Percentiles rank a stretch among this genome's conserved stretches.
phyloP scores from a whole-genome alignment of 2,888 invertebrate genomes.

The Clepsis dumicolana region DNA sequence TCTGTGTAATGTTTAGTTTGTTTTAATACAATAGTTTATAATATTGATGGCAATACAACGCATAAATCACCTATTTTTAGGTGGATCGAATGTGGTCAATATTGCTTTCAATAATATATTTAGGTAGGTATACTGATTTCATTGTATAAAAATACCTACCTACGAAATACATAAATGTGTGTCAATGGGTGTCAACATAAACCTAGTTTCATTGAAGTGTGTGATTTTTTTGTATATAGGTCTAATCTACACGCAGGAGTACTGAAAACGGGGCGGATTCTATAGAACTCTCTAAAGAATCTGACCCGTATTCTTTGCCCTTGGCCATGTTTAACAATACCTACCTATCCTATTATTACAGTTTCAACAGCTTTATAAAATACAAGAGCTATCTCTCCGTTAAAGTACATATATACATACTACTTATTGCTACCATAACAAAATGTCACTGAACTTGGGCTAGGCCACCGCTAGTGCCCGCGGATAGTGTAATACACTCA shows the following conservation, averaged over 20 bases:
- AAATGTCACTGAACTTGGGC: conserved; percentile 60
- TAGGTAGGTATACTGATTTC: conserved; percentile 10
- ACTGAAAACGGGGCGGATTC: not conserved
- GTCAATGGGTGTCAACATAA: conserved; percentile 21
- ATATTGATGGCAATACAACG: conserved; percentile 31
- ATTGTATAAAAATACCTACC: conserved; percentile 42
- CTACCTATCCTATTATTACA: conserved; percentile 28
- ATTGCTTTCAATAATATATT: conserved; percentile 21
- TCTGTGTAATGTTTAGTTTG: conserved; percentile 54
- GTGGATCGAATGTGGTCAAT: conserved; percentile 21
- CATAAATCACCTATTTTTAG: conserved; percentile 16
- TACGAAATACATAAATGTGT: conserved; percentile 20
- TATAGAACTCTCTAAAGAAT: not conserved
- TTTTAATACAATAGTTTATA: conserved; percentile 41
- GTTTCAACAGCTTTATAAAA: conserved; percentile 41
- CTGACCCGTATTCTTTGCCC: not conserved
- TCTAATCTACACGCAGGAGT: conserved; percentile 6
- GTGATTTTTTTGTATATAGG: conserved; percentile 33
- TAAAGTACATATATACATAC: conserved; percentile 57
- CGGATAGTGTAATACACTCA: conserved; percentile 57
- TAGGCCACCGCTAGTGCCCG: conserved; percentile 54
- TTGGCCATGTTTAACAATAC: conserved; percentile 22
- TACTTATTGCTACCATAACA: conserved; percentile 70
- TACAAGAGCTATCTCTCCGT: conserved; percentile 60
- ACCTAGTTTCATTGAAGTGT: conserved; percentile 19